A percentile compares a stretch with the other conserved stretches of the same genome.
These are phyloP conservation scores for Leucoraja ocellata DNA, from an alignment of 2,797 vertebrate species.

Conservation along the genomic window DNA sequence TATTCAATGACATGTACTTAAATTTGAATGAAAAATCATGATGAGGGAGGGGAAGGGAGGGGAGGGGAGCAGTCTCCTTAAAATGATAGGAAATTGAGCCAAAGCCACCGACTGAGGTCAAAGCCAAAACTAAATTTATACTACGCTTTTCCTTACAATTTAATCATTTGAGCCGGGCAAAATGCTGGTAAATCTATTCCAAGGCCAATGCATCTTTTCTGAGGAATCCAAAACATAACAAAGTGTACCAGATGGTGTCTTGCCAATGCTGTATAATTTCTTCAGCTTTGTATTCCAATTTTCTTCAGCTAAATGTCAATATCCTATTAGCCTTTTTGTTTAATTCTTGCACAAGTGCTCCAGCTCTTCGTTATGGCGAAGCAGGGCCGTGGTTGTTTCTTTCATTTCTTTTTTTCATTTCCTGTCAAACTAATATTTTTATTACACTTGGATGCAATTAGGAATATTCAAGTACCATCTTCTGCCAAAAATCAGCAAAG, in stretches of 20 bases:
- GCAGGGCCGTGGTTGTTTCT: not conserved
- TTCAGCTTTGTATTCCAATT: not conserved
- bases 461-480: conserved; percentile 31
- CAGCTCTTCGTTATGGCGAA: not conserved
- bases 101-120: too few species aligned
- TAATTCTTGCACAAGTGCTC: not conserved
- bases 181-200: not conserved
- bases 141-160: not conserved
- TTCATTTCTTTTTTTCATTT: not conserved
- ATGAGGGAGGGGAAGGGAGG: too few species aligned
- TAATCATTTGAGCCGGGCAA: not conserved
- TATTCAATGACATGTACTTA: too few species aligned
- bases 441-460: not conserved
- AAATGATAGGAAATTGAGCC: too few species aligned
- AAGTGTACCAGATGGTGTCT: not conserved
- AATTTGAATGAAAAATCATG: too few species aligned
- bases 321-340: not conserved
- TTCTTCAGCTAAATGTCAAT: not conserved
- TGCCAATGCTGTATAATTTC: not conserved
- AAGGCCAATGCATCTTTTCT: not conserved
- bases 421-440: not conserved
- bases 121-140: not conserved
- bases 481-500: not conserved
- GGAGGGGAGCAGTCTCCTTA: too few species aligned
- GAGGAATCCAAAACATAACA: not conserved